Base-by-base conservation (phyloP, 2,888 invertebrate species). In the Polydrusus pterygomalis region DNA sequence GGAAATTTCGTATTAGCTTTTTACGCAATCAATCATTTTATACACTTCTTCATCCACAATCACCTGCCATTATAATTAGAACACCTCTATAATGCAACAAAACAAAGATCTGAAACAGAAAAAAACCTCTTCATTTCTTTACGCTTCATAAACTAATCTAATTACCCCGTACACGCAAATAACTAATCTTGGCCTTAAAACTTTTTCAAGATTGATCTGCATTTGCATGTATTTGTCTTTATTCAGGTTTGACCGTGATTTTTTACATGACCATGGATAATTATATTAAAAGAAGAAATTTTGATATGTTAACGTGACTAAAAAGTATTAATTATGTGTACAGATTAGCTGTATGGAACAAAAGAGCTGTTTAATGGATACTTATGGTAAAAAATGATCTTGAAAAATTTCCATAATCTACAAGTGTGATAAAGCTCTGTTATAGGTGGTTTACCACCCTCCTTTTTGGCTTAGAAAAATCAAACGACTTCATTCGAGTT, bases 91-190 rank as follows among this genome's bases (percentile, higher is more conserved):
- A 73, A 38, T 51, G 30, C 40, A 60, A 34, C 47, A 69, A 74
- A 74, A 74, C 69, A 69, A 68, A 54, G 30, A 64, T 11, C 13
- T 17, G 25, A 58, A 30, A 68, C 20, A 45, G n/a, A n/a, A n/a
- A 71, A 73, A 68, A 74, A 74, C 34, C 43, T 34, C 34, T 34
- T 69, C 47, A 63, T 43, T 25, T 11, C 43, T 62, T 20, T 56
- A 74, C 69, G 74, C 74, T 69, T 74, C 74, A 69, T 63, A 63
- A 74, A 69, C 18, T 69, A 69, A 74, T 74, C 74, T 74, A 74
- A 74, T 74, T 74, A 74, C 34, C 20, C 2, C 47, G 17, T 62
- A 69, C 74, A 74, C 54, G 69, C 63, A 74, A 69, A 74, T 38
- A 72, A 15, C 56, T 47, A 64, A 71, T 64, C 71, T 51, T 30